Base-by-base conservation (phyloP, 2,113 vertebrate species). In the Australoheros scitulus region DNA sequence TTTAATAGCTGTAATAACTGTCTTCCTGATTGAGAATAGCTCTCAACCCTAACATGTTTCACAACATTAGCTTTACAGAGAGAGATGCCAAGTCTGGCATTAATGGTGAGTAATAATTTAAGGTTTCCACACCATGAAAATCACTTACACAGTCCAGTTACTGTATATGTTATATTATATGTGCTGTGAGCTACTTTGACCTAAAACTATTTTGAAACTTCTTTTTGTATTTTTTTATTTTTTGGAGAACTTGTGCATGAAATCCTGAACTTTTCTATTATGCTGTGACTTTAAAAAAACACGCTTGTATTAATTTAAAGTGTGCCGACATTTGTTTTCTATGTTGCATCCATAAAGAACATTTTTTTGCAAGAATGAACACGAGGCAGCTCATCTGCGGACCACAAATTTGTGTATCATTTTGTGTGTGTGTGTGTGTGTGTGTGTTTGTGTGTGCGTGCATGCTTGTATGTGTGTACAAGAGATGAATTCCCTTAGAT, bases 1-100 rank as follows among this genome's bases (percentile, higher is more conserved):
- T 95, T 94, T 94, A 95, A 95, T 92, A 84, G 91, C 86, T 81
- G 77, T 93, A 95, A 96, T 93, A 94, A 95, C 90, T 63, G 91
- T 90, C 93, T 92, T 93, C 91, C 90, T 94, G 93, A 95, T 91
- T 93, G 88, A 95, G 90, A 92, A 91, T 79, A 79, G 86, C 88
- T 89, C 87, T 92, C 87, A 87, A 86, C 86, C 78, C 57, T 47
- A 84, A 88, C 88, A 85, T 84, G 86, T 88, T 92, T 90, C 86
- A 82, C 89, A 92, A 91, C 93, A 92, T 93, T 94, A 91, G 88
- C 77, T 89, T 91, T 85, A 83, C 36, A 24, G 75, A 76, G 52
- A 52, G 61, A 88, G 89, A 87, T 50, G 32, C 80, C 72, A 80
- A 65, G 57, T 76, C 79, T 78, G 61, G 58, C 72, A 82, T 88